Evolutionary conservation across 2,797 vertebrate species (phyloP).

Genomic region (Periophthalmus magnuspinnatus): DNA sequence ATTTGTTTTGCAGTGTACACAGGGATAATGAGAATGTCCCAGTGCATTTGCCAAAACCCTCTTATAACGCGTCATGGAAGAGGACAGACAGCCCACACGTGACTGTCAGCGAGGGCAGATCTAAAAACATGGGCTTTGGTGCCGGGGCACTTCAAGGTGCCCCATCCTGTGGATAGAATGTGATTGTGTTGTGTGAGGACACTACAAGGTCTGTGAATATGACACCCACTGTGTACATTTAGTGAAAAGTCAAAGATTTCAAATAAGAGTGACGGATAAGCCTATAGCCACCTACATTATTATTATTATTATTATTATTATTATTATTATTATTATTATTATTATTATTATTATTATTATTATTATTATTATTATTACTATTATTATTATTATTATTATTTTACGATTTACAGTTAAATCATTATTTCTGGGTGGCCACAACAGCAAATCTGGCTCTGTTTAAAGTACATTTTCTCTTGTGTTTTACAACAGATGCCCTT

Average conservation of each 20-base stretch:
- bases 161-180: neutral
- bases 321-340: too few relatives aligned
- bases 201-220: neutral
- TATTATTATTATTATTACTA: too few relatives aligned
- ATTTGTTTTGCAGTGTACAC: constrained; percentile 19
- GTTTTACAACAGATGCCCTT: too few relatives aligned
- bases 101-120: neutral
- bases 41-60: constrained; percentile 21
- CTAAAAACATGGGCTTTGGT: constrained; percentile 1
- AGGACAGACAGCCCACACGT: neutral
- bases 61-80: neutral
- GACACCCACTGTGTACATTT: neutral
- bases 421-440: too few relatives aligned
- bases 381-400: too few relatives aligned
- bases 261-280: too few relatives aligned
- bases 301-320: too few relatives aligned
- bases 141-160: too few relatives aligned
- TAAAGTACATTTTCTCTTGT: neutral
- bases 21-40: constrained; percentile 12
- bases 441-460: neutral
- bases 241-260: too few relatives aligned
- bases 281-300: too few relatives aligned
- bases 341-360: too few relatives aligned
- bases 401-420: too few relatives aligned
- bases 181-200: neutral